Conservation (phyloP, 1,140 invertebrate species). For the Platorchestia sp. region DNA sequence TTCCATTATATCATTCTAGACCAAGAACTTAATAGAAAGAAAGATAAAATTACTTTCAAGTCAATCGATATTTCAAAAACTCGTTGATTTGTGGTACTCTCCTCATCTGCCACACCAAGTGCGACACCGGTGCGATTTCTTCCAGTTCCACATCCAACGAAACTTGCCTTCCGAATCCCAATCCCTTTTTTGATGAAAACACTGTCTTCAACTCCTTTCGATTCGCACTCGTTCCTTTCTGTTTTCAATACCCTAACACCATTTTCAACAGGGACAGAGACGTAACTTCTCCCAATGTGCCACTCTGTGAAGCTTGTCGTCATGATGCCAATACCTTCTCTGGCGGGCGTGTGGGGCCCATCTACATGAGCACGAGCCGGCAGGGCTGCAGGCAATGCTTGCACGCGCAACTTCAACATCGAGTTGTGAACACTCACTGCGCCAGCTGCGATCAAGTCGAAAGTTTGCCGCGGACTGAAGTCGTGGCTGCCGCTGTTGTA, state of each 20-base stretch:
- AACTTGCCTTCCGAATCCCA: background rate
- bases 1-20: background rate
- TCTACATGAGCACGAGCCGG: background rate
- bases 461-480: constrained; percentile 35
- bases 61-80: background rate
- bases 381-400: background rate
- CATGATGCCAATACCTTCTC: background rate
- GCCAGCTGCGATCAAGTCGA: constrained; percentile 42
- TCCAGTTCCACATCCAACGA: background rate
- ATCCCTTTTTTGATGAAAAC: constrained; percentile 14
- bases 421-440: background rate
- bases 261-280: background rate
- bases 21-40: background rate
- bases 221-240: background rate
- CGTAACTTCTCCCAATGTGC: background rate
- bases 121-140: background rate
- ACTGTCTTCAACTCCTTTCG: background rate
- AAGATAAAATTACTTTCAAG: background rate
- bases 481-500: constrained; percentile 5
- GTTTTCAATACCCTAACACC: background rate
- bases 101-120: background rate
- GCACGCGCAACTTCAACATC: background rate
- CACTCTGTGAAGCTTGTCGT: background rate
- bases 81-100: background rate
- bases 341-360: background rate